Base-by-base conservation (phyloP, 2,113 vertebrate genomes). In the Mugil cephalus region DNA sequence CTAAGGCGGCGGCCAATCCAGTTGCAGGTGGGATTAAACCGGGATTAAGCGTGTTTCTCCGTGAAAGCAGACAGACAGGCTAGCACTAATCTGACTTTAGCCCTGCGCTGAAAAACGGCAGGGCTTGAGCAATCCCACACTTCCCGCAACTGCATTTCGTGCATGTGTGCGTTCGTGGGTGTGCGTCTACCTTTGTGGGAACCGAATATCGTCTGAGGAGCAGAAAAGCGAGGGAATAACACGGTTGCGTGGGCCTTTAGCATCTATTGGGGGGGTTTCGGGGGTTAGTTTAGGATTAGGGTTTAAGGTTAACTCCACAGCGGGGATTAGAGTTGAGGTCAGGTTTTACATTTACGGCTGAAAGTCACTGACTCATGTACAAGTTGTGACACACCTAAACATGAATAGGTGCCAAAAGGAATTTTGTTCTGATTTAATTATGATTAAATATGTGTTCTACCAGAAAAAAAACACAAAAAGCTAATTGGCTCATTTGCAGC, bases 71-170 rank as follows among this genome's bases (percentile, higher is more conserved):
- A 86, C 88, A 89, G 86, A 84, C 79, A 79, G 83, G 86, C 77
- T 76, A 80, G 69, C 63, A 83, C 86, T 90, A 90, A 88, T 88
- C 88, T 88, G 84, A 86, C 82, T 88, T 86, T 79, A 88, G 86
- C 84, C 81, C 66, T 74, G 36, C 21, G 62, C 79, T 12, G n/a
- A 78, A 84, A 86, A 89, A 60, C 34, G 40, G 48, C 73, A 46
- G 59, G n/a, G 64, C 61, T 84, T 82, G 79, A 82, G 68, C 86
- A 86, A 80, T 80, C 73, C 66, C 60, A 24, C 69, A 80, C 80
- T 78, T 77, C 80, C 24, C 58, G 12, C 6, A 13, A 48, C 71
- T 74, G 74, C 60, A 34, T 72, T 59, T 50, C 70, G 64, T 84
- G 64, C 55, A 17, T 48, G 39, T 59, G 59, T 75, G 76, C 78